Evolutionary conservation across 2,888 invertebrate species (phyloP).

Genomic region (Caenorhabditis imperialis): DNA sequence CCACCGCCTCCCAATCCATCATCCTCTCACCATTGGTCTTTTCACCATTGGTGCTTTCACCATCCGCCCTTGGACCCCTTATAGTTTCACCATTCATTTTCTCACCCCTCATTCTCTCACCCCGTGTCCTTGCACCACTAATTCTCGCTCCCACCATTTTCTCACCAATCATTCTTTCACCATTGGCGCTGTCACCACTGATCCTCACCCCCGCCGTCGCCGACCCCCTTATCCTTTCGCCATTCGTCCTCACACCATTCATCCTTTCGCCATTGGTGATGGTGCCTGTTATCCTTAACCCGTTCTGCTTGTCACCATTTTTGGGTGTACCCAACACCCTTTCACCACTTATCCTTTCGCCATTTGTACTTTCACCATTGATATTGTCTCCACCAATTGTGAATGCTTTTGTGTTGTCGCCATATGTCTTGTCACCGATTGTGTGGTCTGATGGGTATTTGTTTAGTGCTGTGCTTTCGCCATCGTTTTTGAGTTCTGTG

Average conservation of each 20-base stretch:
- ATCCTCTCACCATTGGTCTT: conserved; percentile 63
- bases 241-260: conserved; percentile 56
- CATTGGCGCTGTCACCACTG: conserved; percentile 55
- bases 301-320: conserved; percentile 57
- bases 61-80: conserved; percentile 52
- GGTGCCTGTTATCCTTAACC: conserved; percentile 52
- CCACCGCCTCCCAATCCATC: conserved; percentile 59
- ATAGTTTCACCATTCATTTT: conserved; percentile 55
- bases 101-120: conserved; percentile 63
- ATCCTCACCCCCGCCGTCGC: conserved; percentile 44
- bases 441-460: conserved; percentile 54
- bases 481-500: conserved; percentile 34
- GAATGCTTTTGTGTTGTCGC: conserved; percentile 57
- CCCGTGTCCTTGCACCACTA: conserved; percentile 57
- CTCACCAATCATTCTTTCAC: conserved; percentile 55
- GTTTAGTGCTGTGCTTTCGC: conserved; percentile 59
- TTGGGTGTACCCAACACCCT: conserved; percentile 42
- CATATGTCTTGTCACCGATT: conserved; percentile 60
- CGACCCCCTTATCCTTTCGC: conserved; percentile 43
- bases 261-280: conserved; percentile 57
- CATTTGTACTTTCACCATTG: conserved; percentile 63
- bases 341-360: conserved; percentile 55
- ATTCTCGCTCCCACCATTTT: conserved; percentile 41
- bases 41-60: conserved; percentile 54
- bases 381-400: conserved; percentile 58